Base-by-base conservation (phyloP, 1,140 invertebrate genomes). In the Aphidius ervi region DNA sequence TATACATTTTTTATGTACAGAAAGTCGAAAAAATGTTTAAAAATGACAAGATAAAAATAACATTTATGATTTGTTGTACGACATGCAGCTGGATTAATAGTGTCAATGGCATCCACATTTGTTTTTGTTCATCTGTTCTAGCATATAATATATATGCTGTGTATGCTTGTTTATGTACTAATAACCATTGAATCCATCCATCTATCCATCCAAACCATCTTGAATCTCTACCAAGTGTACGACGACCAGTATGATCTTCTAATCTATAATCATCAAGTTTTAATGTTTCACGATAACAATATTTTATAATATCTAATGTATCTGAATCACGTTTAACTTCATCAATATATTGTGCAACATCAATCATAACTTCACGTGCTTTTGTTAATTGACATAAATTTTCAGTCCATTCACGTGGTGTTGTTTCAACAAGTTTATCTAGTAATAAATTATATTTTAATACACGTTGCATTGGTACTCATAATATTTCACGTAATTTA, bases 271-370 rank as follows among this genome's bases (percentile, higher is more conserved):
- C 90, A 55, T 87, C 85, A 50, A 98, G 81, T 58, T 88, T 85
- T 45, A 98, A 83, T 10, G 89, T 92, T 71, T 93, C 89, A 62
- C 94, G 90, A 80, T 88, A 97, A 70, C 88, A 92, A 78, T 96
- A 98, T 70, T 95, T 86, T 66, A 99, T 94, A 54, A 98, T 88
- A 62, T 91, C 87, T 23, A 97, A 79, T 56, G 93, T 92, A 74
- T 98, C 96, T 56, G 91, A 94, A 80, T 99, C 96, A 52, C 96
- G 81, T 71, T 97, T 98, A n/a, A 97, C 94, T 83, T 99, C 97
- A 76, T 99, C 99, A 62, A 97, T 97, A 79, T 95, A 99, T 69
- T 95, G 88, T 9, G 95, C 94, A 40, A 99, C 88, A 79, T 99
- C 96, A 61, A 95, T 86, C 96, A 99, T 99, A 39, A 91, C 91